A percentile compares a stretch with the other conserved stretches of the same genome.
These are phyloP conservation scores for Gymnobelideus leadbeateri DNA, from an alignment of 2,113 vertebrate genomes.

Conservation along the genomic window DNA sequence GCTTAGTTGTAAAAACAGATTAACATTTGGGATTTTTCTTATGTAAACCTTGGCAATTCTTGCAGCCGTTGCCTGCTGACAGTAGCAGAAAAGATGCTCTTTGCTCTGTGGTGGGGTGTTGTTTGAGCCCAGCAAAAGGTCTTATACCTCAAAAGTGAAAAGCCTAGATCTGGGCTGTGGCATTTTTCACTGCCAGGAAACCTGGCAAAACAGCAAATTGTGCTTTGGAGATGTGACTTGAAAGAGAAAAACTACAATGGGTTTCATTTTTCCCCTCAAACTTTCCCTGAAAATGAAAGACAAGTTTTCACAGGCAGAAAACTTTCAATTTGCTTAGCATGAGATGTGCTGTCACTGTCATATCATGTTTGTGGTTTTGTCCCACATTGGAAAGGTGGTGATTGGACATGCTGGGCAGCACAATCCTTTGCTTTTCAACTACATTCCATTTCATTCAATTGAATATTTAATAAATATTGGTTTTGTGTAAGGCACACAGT, in stretches of 20 bases:
- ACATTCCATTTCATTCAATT: neutral
- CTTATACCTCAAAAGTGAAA: conserved; percentile 64
- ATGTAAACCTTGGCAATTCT: conserved; percentile 65
- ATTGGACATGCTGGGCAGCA: conserved; percentile 23
- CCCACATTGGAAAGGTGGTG: neutral
- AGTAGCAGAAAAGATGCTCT: conserved; percentile 59
- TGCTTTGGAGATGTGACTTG: conserved; percentile 68
- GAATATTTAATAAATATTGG: neutral
- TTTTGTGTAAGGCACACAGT: neutral
- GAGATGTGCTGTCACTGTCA: conserved; percentile 29
- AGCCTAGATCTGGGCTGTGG: conserved; percentile 47
- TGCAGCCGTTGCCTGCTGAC: conserved; percentile 52
- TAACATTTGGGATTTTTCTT: conserved; percentile 55
- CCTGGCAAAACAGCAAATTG: conserved; percentile 57
- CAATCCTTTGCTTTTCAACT: conserved; percentile 9
- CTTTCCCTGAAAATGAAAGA: conserved; percentile 69
- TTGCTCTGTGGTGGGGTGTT: conserved; percentile 60
- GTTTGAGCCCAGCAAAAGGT: conserved; percentile 64
- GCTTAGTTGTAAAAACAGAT: conserved; percentile 64
- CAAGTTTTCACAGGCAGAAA: conserved; percentile 33
- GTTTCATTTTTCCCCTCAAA: conserved; percentile 66
- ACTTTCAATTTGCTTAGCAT: conserved; percentile 45
- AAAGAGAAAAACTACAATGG: conserved; percentile 70
- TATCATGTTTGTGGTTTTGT: conserved; percentile 17
- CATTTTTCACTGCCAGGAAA: conserved; percentile 71